These are phyloP conservation scores for Petrocephalus schoutedeni DNA, from an alignment of 2,797 vertebrate genomes.

Conservation along the genomic window DNA sequence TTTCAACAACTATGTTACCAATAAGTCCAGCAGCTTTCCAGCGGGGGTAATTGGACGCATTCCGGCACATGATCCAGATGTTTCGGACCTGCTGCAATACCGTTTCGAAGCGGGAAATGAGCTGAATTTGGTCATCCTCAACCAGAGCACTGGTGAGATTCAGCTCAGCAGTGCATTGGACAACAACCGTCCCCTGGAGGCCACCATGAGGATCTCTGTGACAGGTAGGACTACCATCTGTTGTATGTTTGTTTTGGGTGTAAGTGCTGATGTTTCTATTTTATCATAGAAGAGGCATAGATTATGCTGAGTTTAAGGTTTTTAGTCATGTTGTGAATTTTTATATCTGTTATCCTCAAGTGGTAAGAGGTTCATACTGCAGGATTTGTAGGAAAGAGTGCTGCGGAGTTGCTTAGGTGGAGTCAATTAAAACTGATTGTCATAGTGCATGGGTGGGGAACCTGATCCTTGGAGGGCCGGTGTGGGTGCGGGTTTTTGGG, in stretches of 20 bases:
- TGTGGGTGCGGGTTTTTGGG: too few relatives aligned
- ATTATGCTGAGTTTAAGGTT: neutral
- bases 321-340: neutral
- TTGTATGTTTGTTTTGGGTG: neutral
- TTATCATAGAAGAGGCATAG: neutral
- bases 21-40: slow-evolving; percentile 84
- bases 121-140: slow-evolving; percentile 81
- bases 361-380: neutral
- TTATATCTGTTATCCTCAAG: neutral
- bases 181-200: slow-evolving; percentile 91
- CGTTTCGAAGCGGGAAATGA: slow-evolving; percentile 86
- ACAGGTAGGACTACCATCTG: slow-evolving; percentile 68
- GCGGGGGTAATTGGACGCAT: slow-evolving; percentile 81
- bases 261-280: neutral
- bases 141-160: slow-evolving; percentile 81
- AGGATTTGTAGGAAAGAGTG: neutral
- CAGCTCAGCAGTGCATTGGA: slow-evolving; percentile 83
- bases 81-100: slow-evolving; percentile 81
- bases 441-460: too few relatives aligned
- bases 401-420: neutral
- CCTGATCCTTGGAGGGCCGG: too few relatives aligned
- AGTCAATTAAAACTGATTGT: neutral
- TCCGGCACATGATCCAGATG: slow-evolving; percentile 80
- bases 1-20: slow-evolving; percentile 94
- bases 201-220: slow-evolving; percentile 86